phyloP scores from a whole-genome alignment of 2,113 vertebrate species.

The Craseonycteris thonglongyai region DNA sequence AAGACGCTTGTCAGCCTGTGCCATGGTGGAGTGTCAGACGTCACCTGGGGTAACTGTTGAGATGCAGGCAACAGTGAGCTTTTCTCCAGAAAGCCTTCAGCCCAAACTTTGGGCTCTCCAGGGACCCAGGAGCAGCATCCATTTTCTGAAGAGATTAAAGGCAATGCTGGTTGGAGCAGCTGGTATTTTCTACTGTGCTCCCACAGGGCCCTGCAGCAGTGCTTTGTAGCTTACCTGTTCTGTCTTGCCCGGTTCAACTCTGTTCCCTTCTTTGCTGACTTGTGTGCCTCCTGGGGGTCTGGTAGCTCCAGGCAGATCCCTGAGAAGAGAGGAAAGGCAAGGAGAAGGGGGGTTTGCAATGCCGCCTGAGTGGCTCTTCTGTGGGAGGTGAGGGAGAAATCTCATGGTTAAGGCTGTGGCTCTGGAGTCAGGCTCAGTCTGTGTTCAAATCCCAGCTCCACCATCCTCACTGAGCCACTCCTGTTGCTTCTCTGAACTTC shows the following conservation, averaged over 20 bases:
- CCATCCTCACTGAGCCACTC: not conserved
- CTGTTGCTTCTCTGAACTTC: not conserved
- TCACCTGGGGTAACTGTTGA: slow-evolving; percentile 41
- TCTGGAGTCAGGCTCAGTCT: not conserved
- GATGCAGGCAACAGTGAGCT: not conserved
- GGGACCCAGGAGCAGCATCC: slow-evolving; percentile 1
- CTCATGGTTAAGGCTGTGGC: not conserved
- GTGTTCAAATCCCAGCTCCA: not conserved
- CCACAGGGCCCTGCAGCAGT: slow-evolving; percentile 30
- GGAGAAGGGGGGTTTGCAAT: not conserved
- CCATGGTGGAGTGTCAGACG: not conserved
- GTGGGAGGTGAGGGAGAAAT: not conserved
- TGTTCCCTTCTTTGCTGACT: not conserved
- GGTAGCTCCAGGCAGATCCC: not conserved
- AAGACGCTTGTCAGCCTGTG: slow-evolving; percentile 48
- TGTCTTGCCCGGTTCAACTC: not conserved
- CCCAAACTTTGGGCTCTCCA: slow-evolving; percentile 35
- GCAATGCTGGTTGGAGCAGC: not conserved
- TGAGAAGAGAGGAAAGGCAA: not conserved
- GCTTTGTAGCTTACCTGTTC: slow-evolving; percentile 40
- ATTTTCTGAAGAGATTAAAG: slow-evolving; percentile 57
- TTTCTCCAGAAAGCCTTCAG: slow-evolving; percentile 45
- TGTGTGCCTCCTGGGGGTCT: not conserved
- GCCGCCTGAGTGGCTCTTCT: not conserved
- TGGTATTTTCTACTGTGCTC: not conserved